A percentile compares a stretch with the other conserved stretches of the same genome.
Evolutionary conservation across 2,888 invertebrate species (phyloP).

Genomic region (Acrobasis consociella): DNA sequence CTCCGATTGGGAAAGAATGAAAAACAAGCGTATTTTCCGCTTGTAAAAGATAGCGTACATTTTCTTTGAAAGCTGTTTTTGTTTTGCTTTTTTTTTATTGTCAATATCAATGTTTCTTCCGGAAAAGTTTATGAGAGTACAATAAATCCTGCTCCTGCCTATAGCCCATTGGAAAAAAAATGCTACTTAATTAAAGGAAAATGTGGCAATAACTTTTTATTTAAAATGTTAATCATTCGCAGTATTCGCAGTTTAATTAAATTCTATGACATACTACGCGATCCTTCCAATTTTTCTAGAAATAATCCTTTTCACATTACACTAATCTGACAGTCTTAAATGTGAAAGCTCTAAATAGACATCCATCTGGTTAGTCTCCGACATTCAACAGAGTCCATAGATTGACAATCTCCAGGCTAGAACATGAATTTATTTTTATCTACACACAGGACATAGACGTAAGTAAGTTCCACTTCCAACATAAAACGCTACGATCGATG

Average conservation of each 20-base stretch:
- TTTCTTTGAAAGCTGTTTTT: not conserved
- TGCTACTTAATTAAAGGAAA: no score
- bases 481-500: not conserved
- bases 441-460: no score
- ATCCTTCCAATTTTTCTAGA: not conserved
- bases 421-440: not conserved
- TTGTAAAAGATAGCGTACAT: not conserved
- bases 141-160: no score
- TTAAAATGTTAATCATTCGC: no score
- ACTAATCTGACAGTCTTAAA: not conserved
- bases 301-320: not conserved
- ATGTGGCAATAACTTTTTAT: no score
- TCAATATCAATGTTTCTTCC: no score
- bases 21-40: not conserved
- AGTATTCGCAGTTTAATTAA: no score
- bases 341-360: not conserved
- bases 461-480: not conserved
- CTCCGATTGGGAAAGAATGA: not conserved
- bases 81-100: no score
- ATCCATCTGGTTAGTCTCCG: not conserved
- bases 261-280: no score
- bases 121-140: no score
- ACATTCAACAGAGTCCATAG: not conserved
- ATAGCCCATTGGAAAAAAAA: no score
- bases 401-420: not conserved